These are phyloP conservation scores for Heliconius nattereri DNA, from an alignment of 1,140 invertebrate genomes.

Conservation along the genomic window DNA sequence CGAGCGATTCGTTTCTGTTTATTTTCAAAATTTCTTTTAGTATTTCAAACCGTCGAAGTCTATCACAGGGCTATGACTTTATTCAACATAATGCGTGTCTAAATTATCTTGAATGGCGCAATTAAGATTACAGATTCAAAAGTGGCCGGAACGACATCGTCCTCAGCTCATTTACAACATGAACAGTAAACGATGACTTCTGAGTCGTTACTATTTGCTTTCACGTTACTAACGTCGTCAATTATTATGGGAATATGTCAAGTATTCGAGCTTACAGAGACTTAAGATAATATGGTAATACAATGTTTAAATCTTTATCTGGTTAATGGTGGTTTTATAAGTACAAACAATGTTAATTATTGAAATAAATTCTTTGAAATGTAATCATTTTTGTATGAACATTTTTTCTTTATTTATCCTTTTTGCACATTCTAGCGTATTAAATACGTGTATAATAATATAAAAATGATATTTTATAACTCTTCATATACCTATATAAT, in stretches of 20 bases:
- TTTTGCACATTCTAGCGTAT: no score
- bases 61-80: slow-evolving; percentile 44
- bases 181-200: slow-evolving; percentile 38
- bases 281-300: background rate
- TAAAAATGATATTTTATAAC: no score
- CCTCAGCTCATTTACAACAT: slow-evolving; percentile 49
- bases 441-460: no score
- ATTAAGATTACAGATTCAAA: slow-evolving; percentile 57
- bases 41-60: background rate
- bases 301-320: background rate
- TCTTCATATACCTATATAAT: no score
- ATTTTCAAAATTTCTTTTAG: background rate
- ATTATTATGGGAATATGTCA: background rate
- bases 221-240: background rate
- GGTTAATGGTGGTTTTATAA: background rate
- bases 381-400: no score
- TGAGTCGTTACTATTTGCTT: slow-evolving; percentile 17
- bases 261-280: background rate
- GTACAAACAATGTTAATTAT: no score
- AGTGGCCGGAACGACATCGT: slow-evolving; percentile 53
- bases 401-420: no score
- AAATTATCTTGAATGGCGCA: slow-evolving; percentile 57
- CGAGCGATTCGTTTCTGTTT: background rate
- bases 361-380: no score
- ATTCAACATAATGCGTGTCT: slow-evolving; percentile 50